Evolutionary conservation across 2,888 invertebrate species (phyloP).

Genomic region (Furcula furcula): DNA sequence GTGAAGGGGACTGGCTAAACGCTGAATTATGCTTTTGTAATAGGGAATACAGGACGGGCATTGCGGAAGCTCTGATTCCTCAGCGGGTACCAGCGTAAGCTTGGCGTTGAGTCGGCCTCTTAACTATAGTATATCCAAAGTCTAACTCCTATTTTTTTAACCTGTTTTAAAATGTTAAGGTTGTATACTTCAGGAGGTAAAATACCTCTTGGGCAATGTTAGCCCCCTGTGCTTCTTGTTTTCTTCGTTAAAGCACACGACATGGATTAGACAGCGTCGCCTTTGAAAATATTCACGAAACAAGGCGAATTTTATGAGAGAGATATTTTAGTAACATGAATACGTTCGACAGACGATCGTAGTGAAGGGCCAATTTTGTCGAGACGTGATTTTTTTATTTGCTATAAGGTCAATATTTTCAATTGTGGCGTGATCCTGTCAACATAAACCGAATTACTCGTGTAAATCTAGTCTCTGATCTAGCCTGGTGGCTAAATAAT

Average conservation of each 20-base stretch:
- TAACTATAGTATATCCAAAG: slow-evolving; percentile 72
- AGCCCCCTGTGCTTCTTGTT: slow-evolving; percentile 78
- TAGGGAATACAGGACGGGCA: slow-evolving; percentile 3
- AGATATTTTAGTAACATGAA: slow-evolving; percentile 46
- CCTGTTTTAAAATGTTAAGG: slow-evolving; percentile 78
- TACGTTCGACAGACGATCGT: slow-evolving; percentile 30
- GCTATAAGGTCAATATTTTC: slow-evolving; percentile 45
- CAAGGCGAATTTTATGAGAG: slow-evolving; percentile 44
- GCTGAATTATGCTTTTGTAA: slow-evolving; percentile 9
- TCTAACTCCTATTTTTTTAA: slow-evolving; percentile 81
- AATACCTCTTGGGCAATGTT: slow-evolving; percentile 56
- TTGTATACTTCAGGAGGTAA: slow-evolving; percentile 65
- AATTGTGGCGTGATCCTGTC: slow-evolving; percentile 43
- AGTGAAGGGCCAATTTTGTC: slow-evolving; percentile 38
- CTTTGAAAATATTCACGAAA: slow-evolving; percentile 46
- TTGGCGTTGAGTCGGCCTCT: slow-evolving; percentile 31
- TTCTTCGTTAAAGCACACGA: slow-evolving; percentile 62
- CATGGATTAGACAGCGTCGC: slow-evolving; percentile 40
- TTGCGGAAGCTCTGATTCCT: slow-evolving; percentile 5
- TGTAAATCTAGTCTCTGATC: slow-evolving; percentile 44
- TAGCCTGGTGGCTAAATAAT: slow-evolving; percentile 40
- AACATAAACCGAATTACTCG: slow-evolving; percentile 59
- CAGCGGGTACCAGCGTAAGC: slow-evolving; percentile 1
- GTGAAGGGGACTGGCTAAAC: slow-evolving; percentile 37
- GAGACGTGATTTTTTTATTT: slow-evolving; percentile 32